Evolutionary conservation across 1,140 invertebrate species (phyloP).

Genomic region (Apolygus lucorum): DNA sequence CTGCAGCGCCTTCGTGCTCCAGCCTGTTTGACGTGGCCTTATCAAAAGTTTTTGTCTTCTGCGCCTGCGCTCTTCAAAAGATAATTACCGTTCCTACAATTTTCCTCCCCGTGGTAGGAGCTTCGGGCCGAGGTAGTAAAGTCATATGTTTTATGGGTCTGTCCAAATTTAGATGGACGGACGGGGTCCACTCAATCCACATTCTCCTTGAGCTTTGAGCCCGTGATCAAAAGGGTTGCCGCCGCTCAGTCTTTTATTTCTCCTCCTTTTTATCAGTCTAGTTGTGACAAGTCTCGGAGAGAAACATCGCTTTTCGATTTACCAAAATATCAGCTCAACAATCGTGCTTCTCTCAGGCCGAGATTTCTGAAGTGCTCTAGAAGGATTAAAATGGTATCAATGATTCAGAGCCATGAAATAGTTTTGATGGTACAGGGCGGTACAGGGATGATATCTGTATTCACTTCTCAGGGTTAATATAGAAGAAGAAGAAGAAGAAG

Average conservation of each 20-base stretch:
- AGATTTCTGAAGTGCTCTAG: too few relatives aligned
- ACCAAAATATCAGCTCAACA: too few relatives aligned
- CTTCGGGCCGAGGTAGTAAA: neutral
- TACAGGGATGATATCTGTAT: too few relatives aligned
- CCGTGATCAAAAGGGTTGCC: slow-evolving; percentile 1
- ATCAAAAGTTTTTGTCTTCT: slow-evolving; percentile 7
- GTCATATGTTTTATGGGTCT: slow-evolving; percentile 3
- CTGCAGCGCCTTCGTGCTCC: neutral
- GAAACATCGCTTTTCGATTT: too few relatives aligned
- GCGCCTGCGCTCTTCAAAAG: neutral
- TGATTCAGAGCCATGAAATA: too few relatives aligned
- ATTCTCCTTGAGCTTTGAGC: neutral
- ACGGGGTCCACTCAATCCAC: slow-evolving; percentile 4
- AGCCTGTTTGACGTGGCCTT: neutral
- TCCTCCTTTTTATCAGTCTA: neutral
- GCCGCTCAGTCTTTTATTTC: neutral
- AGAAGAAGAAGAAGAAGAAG: too few relatives aligned
- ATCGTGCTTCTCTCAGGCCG: too few relatives aligned
- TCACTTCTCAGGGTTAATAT: too few relatives aligned
- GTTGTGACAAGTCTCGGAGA: too few relatives aligned
- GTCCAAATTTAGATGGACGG: slow-evolving; percentile 15
- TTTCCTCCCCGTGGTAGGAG: neutral
- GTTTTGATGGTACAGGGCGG: too few relatives aligned
- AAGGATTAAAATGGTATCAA: too few relatives aligned
- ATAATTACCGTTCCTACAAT: slow-evolving; percentile 3